Evolutionary conservation across 2,888 invertebrate species (phyloP), one percentile per base, ranked within the genome.

Genomic region (Ceriagrion tenellum): DNA sequence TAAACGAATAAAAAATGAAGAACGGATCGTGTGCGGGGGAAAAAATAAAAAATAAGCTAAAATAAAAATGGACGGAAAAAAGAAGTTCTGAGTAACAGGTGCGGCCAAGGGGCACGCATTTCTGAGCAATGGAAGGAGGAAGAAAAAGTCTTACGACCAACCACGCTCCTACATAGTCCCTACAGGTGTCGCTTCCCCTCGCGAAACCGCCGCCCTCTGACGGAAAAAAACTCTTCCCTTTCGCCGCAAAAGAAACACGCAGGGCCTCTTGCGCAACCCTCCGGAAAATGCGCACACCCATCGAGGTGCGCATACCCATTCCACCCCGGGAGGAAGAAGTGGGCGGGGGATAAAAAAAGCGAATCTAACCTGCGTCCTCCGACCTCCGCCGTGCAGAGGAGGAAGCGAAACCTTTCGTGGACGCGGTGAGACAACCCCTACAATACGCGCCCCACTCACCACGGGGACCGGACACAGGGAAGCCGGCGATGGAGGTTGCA

Each of bases 151-250:
- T 35, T 16, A 26, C 12, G 30, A 16, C 81, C 35, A 13, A n/a
- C 30, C 30, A 1, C 8, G 30, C 30, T 35, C 69, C 1, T n/a
- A 8, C 10, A 26, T 69, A 8, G 23, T 8, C 13, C 81, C 81
- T 81, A 81, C 81, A 81, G 81, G 81, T 81, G 81, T 81, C 81
- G 81, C 30, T 81, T 35, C 30, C 81, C 35, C 35, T 30, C 81
- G 13, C 10, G n/a, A n/a, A 12, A 35, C 81, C 30, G 26, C 69
- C 69, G 10, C 69, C 69, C 16, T 12, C 59, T 10, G 18, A 20
- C 59, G 0, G 1, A 59, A 56, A 12, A 16, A 2, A 59, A 10
- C 59, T 59, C 59, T 13, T 69, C n/a, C 69, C 69, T 16, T 4
- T n/a, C 69, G n/a, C 69, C 69, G 26, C 69, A 81, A 81, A 18